Evolutionary conservation across 2,113 vertebrate species (phyloP).

Genomic region (Balaeniceps rex): DNA sequence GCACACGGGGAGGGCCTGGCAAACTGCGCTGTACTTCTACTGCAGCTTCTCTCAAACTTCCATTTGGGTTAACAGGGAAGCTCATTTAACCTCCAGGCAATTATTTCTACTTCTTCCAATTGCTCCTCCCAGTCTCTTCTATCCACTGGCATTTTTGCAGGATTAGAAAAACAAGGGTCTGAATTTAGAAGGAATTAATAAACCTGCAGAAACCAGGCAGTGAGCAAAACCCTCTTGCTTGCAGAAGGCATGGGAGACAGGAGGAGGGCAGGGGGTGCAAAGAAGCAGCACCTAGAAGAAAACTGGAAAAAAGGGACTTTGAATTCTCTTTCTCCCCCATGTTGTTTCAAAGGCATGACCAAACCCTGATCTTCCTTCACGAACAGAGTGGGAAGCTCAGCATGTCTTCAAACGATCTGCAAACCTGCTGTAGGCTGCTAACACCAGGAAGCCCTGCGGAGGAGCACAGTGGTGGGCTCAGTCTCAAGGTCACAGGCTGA

Average conservation of each 20-base stretch:
- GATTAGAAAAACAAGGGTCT: background rate
- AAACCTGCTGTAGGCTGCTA: background rate
- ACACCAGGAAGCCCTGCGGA: background rate
- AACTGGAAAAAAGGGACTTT: background rate
- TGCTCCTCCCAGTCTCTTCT: background rate
- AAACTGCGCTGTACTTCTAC: background rate
- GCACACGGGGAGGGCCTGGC: rapidly evolving
- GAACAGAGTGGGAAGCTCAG: background rate
- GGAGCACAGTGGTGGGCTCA: rapidly evolving
- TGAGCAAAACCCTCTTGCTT: rapidly evolving
- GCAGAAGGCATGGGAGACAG: background rate
- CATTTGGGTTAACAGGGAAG: background rate
- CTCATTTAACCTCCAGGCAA: background rate
- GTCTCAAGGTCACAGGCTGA: background rate
- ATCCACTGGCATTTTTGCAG: background rate
- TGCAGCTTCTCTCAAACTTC: background rate
- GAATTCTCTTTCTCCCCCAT: background rate
- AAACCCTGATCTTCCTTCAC: background rate
- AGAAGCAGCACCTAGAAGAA: background rate
- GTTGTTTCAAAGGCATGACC: background rate
- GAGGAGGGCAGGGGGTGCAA: background rate
- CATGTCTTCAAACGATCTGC: rapidly evolving
- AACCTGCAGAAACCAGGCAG: background rate
- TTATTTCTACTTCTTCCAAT: background rate
- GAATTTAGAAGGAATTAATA: background rate